Evolutionary conservation across 2,888 invertebrate species (phyloP).

Genomic region (Ischnus inquisitorius): DNA sequence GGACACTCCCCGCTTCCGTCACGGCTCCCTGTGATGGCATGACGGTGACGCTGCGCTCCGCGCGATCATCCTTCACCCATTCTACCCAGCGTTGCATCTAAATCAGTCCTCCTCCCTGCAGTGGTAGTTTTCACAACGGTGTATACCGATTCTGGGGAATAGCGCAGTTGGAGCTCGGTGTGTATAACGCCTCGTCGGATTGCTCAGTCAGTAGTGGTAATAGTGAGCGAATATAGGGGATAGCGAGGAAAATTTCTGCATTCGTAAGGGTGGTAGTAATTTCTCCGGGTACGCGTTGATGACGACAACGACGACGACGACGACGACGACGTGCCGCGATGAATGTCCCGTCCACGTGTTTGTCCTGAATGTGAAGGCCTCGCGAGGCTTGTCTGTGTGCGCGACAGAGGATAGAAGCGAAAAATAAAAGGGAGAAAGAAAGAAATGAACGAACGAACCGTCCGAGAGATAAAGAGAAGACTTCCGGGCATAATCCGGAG

Average conservation of each 20-base stretch:
- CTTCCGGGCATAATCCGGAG: constrained; percentile 85
- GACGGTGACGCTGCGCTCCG: constrained; percentile 21
- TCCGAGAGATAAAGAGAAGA: constrained; percentile 82
- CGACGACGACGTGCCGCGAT: constrained; percentile 60
- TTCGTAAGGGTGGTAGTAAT: constrained; percentile 56
- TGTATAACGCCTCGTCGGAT: neutral
- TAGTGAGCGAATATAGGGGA: neutral
- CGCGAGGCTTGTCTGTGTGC: constrained; percentile 37
- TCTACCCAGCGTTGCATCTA: constrained; percentile 4
- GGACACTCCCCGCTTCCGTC: constrained; percentile 33
- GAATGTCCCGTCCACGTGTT: constrained; percentile 62
- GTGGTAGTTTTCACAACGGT: neutral
- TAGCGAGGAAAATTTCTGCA: constrained; percentile 47
- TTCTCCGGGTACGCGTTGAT: constrained; percentile 61
- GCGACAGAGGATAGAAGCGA: constrained; percentile 51
- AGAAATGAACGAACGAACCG: constrained; percentile 50
- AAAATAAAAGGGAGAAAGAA: constrained; percentile 39
- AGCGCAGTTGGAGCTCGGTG: neutral
- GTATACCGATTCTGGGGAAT: constrained; percentile 13
- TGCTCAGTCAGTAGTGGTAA: constrained; percentile 4
- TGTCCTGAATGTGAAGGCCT: constrained; percentile 56
- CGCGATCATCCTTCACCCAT: constrained; percentile 8
- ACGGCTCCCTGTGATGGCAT: constrained; percentile 7
- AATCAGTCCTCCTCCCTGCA: neutral
- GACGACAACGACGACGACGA: constrained; percentile 54